Evolutionary conservation across 1,140 invertebrate genomes (phyloP).

Genomic region (Triops longicaudatus): DNA sequence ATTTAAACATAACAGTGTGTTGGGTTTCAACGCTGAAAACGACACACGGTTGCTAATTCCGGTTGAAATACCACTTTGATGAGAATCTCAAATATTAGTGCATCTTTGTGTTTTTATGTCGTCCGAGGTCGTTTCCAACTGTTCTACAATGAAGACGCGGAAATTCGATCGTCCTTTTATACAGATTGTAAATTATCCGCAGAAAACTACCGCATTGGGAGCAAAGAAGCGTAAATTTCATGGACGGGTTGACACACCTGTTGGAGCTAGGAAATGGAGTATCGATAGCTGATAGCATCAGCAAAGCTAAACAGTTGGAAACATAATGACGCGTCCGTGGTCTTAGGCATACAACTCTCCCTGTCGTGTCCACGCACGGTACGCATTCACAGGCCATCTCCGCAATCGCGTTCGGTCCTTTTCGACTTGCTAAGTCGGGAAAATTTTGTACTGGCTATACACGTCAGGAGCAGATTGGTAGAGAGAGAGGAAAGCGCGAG

Average conservation of each 20-base stretch:
- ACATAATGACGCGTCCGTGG: background rate
- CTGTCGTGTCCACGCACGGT: background rate
- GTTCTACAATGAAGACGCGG: no score
- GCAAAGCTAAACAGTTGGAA: background rate
- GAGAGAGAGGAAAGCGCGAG: background rate
- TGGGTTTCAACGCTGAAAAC: no score
- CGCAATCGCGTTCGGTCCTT: background rate
- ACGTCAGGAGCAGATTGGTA: constrained; percentile 1
- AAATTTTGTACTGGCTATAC: background rate
- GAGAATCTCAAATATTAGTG: no score
- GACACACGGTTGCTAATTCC: no score
- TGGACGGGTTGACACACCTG: background rate
- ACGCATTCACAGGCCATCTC: background rate
- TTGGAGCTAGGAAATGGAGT: background rate
- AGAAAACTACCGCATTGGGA: no score
- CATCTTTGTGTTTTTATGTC: no score
- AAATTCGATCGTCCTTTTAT: no score
- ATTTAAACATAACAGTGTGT: no score
- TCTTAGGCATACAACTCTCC: background rate
- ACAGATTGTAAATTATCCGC: no score
- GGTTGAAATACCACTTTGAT: no score
- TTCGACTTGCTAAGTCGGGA: background rate
- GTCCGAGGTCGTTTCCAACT: no score
- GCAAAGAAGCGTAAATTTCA: background rate
- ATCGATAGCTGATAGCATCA: background rate